Evolutionary conservation across 2,797 vertebrate species (phyloP).

Genomic region (Bryconaethiops microstoma): DNA sequence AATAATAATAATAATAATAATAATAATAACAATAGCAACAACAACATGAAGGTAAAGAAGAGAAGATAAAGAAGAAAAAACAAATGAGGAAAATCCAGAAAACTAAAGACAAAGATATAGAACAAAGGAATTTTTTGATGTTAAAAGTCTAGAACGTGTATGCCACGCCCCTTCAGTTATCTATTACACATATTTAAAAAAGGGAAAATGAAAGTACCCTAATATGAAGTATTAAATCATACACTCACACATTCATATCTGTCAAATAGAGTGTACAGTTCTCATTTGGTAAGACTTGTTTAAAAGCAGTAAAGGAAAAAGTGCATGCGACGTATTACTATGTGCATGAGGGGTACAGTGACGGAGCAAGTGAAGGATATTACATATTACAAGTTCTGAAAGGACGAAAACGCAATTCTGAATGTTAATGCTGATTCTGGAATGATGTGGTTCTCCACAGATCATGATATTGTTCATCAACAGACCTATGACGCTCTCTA

Average conservation of each 20-base stretch:
- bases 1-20: too few relatives aligned
- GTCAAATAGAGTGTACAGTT: slow-evolving; percentile 56
- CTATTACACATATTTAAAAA: slow-evolving; percentile 12
- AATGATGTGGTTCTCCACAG: not conserved
- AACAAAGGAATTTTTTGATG: not conserved
- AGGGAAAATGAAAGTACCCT: slow-evolving; percentile 17
- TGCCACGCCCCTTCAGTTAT: not conserved
- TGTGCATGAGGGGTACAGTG: not conserved
- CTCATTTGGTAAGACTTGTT: slow-evolving; percentile 34
- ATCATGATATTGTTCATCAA: not conserved
- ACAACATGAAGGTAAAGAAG: too few relatives aligned
- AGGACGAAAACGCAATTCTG: not conserved
- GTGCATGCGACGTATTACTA: slow-evolving; percentile 7
- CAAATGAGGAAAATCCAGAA: not conserved
- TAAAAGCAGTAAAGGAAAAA: slow-evolving; percentile 22
- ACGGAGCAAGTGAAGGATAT: not conserved
- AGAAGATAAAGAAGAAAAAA: not conserved
- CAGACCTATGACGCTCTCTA: not conserved
- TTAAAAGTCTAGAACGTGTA: not conserved
- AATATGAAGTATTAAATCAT: slow-evolving; percentile 43
- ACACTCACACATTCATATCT: slow-evolving; percentile 63
- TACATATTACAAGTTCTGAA: not conserved
- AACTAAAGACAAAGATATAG: not conserved
- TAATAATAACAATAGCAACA: too few relatives aligned
- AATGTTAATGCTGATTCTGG: not conserved